These are phyloP conservation scores for Ariolimax columbianus DNA, from an alignment of 2,888 invertebrate species.

Conservation along the genomic window DNA sequence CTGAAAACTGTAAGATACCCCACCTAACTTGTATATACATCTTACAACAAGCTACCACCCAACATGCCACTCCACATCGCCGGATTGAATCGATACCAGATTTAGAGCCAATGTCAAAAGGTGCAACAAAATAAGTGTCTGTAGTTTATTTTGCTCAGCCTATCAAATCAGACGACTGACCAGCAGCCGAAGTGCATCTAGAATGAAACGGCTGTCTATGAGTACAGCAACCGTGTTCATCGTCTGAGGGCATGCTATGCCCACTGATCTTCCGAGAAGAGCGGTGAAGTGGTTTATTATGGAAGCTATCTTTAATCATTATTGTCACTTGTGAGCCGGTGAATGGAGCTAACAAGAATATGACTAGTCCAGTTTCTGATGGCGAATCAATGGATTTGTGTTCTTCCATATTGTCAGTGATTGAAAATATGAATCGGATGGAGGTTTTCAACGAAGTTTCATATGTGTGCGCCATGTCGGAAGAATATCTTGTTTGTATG, in stretches of 20 bases:
- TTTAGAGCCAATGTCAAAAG: slow-evolving; percentile 45
- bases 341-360: slow-evolving; percentile 34
- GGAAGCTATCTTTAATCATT: not conserved
- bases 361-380: slow-evolving; percentile 14
- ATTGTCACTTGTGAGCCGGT: slow-evolving; percentile 10
- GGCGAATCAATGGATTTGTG: not conserved
- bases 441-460: not conserved
- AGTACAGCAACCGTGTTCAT: not conserved
- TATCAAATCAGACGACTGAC: not conserved
- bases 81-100: slow-evolving; percentile 37
- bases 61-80: not conserved
- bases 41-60: too few species aligned
- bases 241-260: not conserved
- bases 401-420: not conserved
- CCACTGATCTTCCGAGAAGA: not conserved
- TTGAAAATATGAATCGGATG: not conserved
- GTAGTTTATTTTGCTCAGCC: not conserved
- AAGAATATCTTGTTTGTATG: not conserved
- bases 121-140: not conserved
- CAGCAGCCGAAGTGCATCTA: not conserved
- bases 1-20: too few species aligned
- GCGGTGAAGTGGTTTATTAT: not conserved
- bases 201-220: not conserved
- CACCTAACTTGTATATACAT: too few species aligned
- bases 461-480: not conserved